Evolutionary conservation across 2,888 invertebrate genomes (phyloP).

Genomic region (Protophormia terraenovae): DNA sequence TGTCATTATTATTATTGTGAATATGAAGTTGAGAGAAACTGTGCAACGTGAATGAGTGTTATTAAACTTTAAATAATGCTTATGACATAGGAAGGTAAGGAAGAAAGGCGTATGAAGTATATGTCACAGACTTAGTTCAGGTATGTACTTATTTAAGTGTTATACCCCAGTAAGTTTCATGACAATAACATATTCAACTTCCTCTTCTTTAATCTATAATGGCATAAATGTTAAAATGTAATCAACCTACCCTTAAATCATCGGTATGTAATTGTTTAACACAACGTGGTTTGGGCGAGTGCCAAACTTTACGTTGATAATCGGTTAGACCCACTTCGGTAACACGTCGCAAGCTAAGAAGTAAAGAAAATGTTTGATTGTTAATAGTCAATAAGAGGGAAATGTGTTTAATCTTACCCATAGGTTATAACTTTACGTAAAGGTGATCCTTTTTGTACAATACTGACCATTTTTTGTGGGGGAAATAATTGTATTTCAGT

Average conservation of each 20-base stretch:
- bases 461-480: constrained; percentile 83
- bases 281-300: constrained; percentile 84
- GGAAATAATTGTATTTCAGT: constrained; percentile 85
- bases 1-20: background rate
- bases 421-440: constrained; percentile 85
- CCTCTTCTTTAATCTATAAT: no score
- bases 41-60: background rate
- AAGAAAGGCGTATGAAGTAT: background rate
- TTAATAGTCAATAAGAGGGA: background rate
- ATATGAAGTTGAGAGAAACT: background rate
- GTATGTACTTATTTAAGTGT: background rate
- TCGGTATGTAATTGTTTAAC: constrained; percentile 80
- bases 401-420: constrained; percentile 80
- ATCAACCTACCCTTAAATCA: constrained; percentile 77
- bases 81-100: background rate
- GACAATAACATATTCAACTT: constrained; percentile 33
- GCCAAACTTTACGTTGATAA: constrained; percentile 84
- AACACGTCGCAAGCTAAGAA: constrained; percentile 83
- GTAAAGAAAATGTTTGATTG: background rate
- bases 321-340: constrained; percentile 84
- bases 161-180: background rate
- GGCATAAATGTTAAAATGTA: constrained; percentile 25
- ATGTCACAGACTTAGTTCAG: background rate
- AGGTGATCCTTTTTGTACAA: constrained; percentile 84
- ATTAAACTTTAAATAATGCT: constrained; percentile 13